A percentile compares a stretch with the other conserved stretches of the same genome.
Conservation (phyloP, 2,888 invertebrate species). For the Synanthedon tipuliformis region DNA sequence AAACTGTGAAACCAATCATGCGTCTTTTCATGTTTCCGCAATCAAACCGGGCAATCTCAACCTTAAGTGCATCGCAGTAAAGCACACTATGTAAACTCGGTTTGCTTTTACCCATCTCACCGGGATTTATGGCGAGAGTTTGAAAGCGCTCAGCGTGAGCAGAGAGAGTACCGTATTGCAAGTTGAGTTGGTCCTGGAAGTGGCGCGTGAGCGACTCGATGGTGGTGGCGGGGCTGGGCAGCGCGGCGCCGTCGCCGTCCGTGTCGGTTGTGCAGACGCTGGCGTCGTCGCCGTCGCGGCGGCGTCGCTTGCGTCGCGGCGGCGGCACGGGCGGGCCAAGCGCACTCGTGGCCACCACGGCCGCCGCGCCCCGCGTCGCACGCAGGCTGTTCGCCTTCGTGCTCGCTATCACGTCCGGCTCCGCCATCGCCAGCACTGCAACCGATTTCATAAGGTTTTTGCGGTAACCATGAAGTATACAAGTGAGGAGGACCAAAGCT, state of each 20-base stretch:
- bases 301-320: background rate
- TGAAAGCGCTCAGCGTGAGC: no score
- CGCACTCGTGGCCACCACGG: constrained; percentile 29
- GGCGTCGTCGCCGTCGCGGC: constrained; percentile 45
- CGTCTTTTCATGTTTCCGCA: no score
- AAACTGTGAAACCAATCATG: no score
- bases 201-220: constrained; percentile 83
- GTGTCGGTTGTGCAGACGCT: constrained; percentile 51
- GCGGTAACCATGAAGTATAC: no score
- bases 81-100: no score
- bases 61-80: no score
- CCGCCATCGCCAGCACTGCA: constrained; percentile 71
- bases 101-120: no score
- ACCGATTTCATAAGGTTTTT: no score
- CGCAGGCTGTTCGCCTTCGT: constrained; percentile 76
- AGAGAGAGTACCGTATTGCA: constrained; percentile 18
- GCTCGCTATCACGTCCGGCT: constrained; percentile 94
- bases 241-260: constrained; percentile 40
- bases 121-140: no score
- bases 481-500: no score
- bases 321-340: background rate
- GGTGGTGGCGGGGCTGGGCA: constrained; percentile 83
- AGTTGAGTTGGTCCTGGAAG: constrained; percentile 83
- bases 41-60: no score
- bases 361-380: constrained; percentile 53